Percentiles rank a stretch among this genome's conserved stretches.
These are phyloP conservation scores for Mobula birostris DNA, from an alignment of 2,113 vertebrate species.

Conservation along the genomic window DNA sequence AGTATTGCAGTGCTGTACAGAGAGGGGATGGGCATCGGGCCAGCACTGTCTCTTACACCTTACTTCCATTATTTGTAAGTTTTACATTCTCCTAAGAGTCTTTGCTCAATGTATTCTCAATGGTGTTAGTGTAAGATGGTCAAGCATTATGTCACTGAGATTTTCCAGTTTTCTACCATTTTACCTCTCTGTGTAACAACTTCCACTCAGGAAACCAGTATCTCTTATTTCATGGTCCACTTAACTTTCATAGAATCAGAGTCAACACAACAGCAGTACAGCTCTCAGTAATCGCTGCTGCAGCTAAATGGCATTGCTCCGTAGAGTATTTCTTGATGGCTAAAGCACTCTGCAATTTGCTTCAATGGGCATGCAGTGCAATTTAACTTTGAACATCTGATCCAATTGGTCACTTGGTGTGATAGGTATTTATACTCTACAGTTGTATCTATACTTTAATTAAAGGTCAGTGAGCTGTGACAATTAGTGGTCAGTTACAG, in stretches of 20 bases:
- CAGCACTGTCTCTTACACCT: neutral
- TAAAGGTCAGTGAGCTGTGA: neutral
- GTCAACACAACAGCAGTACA: neutral
- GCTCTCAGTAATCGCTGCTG: neutral
- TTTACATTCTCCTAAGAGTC: neutral
- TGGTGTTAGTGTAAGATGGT: neutral
- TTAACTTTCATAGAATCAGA: neutral
- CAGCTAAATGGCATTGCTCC: neutral
- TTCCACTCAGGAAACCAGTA: neutral
- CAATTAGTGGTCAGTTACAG: neutral
- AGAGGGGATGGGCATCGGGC: neutral
- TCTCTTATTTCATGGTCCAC: neutral
- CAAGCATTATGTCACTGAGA: neutral
- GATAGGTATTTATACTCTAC: neutral
- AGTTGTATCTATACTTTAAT: too few species aligned
- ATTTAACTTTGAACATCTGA: neutral
- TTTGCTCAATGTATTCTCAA: neutral
- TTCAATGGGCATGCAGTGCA: neutral
- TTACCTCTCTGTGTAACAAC: neutral
- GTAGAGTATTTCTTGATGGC: neutral
- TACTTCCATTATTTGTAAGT: neutral
- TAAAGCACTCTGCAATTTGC: neutral
- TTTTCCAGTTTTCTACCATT: neutral
- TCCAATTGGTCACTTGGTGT: neutral
- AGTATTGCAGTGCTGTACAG: neutral